These are phyloP conservation scores for Arvicanthis niloticus DNA, from an alignment of 2,113 vertebrate species.

Conservation along the genomic window DNA sequence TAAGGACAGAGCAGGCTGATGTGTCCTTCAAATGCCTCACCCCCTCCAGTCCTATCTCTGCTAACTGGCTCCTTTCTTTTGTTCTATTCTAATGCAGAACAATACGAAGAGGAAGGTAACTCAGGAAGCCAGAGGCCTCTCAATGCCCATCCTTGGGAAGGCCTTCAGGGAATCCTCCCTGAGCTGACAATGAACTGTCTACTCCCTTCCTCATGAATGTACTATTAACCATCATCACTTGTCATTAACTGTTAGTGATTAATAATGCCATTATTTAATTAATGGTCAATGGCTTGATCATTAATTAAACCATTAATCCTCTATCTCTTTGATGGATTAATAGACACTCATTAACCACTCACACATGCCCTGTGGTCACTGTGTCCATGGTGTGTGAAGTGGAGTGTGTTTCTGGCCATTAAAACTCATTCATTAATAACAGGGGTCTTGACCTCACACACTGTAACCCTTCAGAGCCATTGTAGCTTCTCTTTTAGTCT, in stretches of 20 bases:
- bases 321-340: neutral
- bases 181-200: neutral
- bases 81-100: conserved; percentile 87
- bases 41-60: neutral
- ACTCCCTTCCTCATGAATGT: neutral
- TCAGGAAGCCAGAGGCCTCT: neutral
- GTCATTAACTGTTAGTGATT: neutral
- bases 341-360: neutral
- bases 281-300: neutral
- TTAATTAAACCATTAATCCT: conserved; percentile 21
- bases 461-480: neutral
- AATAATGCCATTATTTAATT: neutral
- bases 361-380: accelerated
- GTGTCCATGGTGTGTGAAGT: neutral
- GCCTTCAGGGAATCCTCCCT: neutral
- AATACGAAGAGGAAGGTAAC: conserved; percentile 95
- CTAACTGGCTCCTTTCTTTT: conserved; percentile 37
- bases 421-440: neutral
- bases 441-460: neutral
- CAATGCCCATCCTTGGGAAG: neutral
- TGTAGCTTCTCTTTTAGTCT: neutral
- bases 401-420: neutral
- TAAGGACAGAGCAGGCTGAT: neutral
- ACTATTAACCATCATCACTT: neutral
- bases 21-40: neutral